phyloP scores from a whole-genome alignment of 2,797 vertebrate species.

The Alectoris magna region DNA sequence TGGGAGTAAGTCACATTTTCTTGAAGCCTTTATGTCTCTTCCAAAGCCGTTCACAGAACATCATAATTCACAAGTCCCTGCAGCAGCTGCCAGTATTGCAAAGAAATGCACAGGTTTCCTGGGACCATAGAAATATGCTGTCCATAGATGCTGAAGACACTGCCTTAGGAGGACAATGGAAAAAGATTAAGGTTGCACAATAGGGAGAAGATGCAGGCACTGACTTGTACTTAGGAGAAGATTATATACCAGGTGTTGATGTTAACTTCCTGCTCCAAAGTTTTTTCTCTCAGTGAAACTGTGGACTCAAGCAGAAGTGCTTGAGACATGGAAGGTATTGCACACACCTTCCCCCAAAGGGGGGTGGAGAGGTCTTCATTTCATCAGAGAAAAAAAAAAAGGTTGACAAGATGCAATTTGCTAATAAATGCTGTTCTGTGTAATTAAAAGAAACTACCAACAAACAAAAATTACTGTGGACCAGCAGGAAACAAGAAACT shows the following conservation, averaged over 20 bases:
- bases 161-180: background rate
- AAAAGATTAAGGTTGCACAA: background rate
- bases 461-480: background rate
- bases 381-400: background rate
- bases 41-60: background rate
- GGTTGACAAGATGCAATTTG: conserved; percentile 25
- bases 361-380: background rate
- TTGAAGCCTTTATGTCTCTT: background rate
- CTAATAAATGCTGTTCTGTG: conserved; percentile 9
- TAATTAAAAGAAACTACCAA: conserved; percentile 33
- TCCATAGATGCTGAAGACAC: background rate
- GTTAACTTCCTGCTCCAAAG: background rate
- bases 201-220: background rate
- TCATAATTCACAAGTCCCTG: background rate
- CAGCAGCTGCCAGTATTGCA: fast-evolving
- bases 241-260: background rate
- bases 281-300: background rate
- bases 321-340: background rate
- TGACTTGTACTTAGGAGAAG: background rate
- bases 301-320: background rate
- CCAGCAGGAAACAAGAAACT: conserved; percentile 13
- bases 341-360: background rate
- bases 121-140: background rate
- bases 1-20: background rate
- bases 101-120: background rate